Evolutionary conservation across 2,888 invertebrate genomes (phyloP).

Genomic region (Pseudanteris insignis): DNA sequence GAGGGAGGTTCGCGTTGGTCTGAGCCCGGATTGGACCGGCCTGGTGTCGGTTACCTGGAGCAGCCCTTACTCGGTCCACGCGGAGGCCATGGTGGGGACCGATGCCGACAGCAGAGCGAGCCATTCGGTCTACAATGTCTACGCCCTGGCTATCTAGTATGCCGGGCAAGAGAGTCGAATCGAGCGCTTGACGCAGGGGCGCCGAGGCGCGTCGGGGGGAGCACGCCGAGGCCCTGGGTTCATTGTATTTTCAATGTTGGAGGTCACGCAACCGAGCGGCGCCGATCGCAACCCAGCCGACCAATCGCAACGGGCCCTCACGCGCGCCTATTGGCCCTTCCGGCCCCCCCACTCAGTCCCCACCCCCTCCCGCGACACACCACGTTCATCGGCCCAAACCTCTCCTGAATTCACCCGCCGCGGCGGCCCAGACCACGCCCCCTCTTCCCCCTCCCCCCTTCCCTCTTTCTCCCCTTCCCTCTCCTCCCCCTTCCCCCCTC

Average conservation of each 20-base stretch:
- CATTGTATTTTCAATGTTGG: conserved; percentile 83
- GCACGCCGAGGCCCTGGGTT: conserved; percentile 71
- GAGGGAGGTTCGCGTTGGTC: conserved; percentile 67
- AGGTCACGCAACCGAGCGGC: conserved; percentile 78
- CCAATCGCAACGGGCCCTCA: conserved; percentile 57
- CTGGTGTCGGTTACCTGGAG: conserved; percentile 62
- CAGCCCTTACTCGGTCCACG: conserved; percentile 59
- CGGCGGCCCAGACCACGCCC: conserved; percentile 75
- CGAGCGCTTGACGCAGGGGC: conserved; percentile 8
- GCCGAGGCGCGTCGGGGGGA: conserved; percentile 52
- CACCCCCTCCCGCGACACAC: conserved; percentile 54
- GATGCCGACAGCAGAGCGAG: conserved; percentile 21
- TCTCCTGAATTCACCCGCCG: conserved; percentile 82
- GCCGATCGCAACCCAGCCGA: conserved; percentile 64
- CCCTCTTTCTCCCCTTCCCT: conserved; percentile 20
- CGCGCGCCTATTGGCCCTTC: conserved; percentile 45
- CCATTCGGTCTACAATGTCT: conserved; percentile 55
- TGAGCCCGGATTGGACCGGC: conserved; percentile 63
- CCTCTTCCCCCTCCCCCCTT: conserved; percentile 48
- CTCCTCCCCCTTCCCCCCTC: background rate
- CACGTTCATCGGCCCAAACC: conserved; percentile 76
- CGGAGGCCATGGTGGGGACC: conserved; percentile 46
- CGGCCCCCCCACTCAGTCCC: conserved; percentile 44
- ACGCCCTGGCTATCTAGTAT: conserved; percentile 71
- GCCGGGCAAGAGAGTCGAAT: conserved; percentile 49